Percentiles rank a stretch among this genome's conserved stretches.
phyloP scores from a whole-genome alignment of 2,113 vertebrate species.

The Aegithalos caudatus region DNA sequence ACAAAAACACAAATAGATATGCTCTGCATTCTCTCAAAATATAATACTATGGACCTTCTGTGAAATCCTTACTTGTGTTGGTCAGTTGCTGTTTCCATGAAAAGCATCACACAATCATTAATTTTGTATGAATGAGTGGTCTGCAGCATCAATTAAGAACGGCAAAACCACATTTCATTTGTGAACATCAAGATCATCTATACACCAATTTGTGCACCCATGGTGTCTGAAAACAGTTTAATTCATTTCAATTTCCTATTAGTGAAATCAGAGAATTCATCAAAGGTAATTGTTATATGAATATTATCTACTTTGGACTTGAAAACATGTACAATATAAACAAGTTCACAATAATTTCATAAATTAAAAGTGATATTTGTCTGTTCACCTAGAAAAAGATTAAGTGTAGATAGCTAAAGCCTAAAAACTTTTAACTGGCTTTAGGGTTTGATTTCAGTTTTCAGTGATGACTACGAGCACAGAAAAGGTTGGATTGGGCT shows the following conservation, averaged over 20 bases:
- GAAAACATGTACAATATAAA: neutral
- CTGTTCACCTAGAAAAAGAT: neutral
- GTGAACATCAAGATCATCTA: neutral
- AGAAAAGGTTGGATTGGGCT: neutral
- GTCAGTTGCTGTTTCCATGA: neutral
- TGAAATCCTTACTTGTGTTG: neutral
- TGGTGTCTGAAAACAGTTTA: neutral
- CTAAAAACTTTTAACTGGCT: neutral
- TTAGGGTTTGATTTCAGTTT: neutral
- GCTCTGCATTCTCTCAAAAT: neutral
- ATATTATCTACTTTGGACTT: neutral
- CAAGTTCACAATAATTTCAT: neutral
- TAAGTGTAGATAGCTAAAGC: neutral
- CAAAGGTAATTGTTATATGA: neutral
- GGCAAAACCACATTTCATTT: neutral
- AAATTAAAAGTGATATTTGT: neutral
- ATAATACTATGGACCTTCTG: neutral
- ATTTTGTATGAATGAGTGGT: neutral
- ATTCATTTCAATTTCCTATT: neutral
- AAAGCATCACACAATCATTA: neutral
- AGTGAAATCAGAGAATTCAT: neutral
- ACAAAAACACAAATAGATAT: neutral
- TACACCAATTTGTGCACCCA: neutral
- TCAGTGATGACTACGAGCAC: neutral
- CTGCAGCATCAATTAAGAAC: neutral